Percentiles rank a stretch among this genome's conserved stretches.
phyloP scores from a whole-genome alignment of 2,113 vertebrate genomes.

The Erpornis zantholeuca region DNA sequence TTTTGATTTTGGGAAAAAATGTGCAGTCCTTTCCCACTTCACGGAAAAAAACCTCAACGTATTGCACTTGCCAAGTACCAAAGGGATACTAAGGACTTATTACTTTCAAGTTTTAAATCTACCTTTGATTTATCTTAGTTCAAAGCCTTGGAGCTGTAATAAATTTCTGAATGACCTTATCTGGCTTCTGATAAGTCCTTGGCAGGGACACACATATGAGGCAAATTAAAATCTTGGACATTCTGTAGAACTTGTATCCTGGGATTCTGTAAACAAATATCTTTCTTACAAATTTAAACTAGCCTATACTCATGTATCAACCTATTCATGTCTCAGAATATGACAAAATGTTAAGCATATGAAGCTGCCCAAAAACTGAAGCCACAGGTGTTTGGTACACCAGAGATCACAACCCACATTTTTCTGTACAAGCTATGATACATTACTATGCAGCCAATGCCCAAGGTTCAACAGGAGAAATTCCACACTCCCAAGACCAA shows the following conservation, averaged over 20 bases:
- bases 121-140: background rate
- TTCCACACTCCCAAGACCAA: background rate
- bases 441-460: background rate
- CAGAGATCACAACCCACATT: background rate
- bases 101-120: conserved; percentile 4
- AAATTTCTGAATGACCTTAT: conserved; percentile 3
- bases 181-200: background rate
- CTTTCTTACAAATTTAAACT: background rate
- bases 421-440: background rate
- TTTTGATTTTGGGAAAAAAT: background rate
- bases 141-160: conserved; percentile 1
- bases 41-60: background rate
- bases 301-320: background rate
- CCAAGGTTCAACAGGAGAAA: background rate
- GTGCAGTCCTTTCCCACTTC: background rate
- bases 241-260: background rate
- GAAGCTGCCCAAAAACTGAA: background rate
- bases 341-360: background rate
- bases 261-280: background rate
- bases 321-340: background rate
- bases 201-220: background rate
- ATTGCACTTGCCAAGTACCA: background rate
- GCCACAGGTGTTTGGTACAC: background rate
- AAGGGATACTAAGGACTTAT: background rate
- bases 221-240: background rate